phyloP scores from a whole-genome alignment of 2,797 vertebrate species.

The Gallinago solitaria region DNA sequence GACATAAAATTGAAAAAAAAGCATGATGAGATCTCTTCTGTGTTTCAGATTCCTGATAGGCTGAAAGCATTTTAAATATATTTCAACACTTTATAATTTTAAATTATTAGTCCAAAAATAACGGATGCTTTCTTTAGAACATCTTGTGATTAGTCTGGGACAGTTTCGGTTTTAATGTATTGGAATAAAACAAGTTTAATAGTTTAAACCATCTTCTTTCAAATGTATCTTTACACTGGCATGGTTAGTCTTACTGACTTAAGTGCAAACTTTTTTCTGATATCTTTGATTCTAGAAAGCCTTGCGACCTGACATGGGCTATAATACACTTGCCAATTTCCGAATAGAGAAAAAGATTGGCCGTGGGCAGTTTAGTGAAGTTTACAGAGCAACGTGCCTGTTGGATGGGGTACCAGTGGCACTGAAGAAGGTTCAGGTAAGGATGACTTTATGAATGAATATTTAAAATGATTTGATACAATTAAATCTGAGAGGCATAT shows the following conservation, averaged over 20 bases:
- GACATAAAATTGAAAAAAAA: neutral
- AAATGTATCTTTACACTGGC: neutral
- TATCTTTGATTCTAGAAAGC: conserved; percentile 83
- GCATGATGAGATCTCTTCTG: neutral
- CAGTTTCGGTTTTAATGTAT: neutral
- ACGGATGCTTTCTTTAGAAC: neutral
- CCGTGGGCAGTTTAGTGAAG: conserved; percentile 97
- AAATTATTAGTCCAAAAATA: neutral
- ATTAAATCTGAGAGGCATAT: neutral
- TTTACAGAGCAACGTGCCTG: conserved; percentile 91
- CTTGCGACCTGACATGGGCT: conserved; percentile 92
- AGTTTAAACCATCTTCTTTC: neutral
- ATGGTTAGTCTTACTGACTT: neutral
- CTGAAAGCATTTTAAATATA: neutral
- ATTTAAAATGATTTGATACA: neutral
- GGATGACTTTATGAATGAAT: neutral
- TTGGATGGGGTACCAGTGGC: conserved; percentile 92
- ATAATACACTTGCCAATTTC: conserved; percentile 93
- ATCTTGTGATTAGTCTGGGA: neutral
- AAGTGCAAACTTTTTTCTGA: neutral
- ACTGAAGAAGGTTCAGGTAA: conserved; percentile 98
- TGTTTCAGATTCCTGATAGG: neutral
- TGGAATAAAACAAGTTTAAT: neutral
- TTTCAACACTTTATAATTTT: neutral
- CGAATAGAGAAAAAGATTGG: conserved; percentile 97